phyloP scores from a whole-genome alignment of 2,113 vertebrate species.

The Caloenas nicobarica region DNA sequence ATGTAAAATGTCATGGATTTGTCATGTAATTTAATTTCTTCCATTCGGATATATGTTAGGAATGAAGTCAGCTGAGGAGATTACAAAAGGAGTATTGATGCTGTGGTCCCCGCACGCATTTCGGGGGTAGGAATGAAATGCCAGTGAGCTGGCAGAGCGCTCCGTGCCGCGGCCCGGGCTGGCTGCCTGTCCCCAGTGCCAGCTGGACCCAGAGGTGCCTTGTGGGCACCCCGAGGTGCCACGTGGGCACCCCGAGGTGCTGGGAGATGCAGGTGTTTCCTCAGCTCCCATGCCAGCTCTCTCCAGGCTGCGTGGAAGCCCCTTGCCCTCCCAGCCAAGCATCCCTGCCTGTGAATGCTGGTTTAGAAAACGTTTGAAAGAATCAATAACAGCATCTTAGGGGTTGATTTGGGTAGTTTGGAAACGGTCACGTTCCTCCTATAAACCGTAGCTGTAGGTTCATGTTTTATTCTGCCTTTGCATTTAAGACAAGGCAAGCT shows the following conservation, averaged over 20 bases:
- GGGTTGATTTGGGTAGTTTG: background rate
- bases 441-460: background rate
- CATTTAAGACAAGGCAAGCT: background rate
- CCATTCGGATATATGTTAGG: background rate
- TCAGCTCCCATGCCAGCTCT: background rate
- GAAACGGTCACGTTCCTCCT: background rate
- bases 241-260: background rate
- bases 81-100: constrained; percentile 58
- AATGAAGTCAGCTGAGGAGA: constrained; percentile 44
- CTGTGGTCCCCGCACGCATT: background rate
- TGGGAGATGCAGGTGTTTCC: background rate
- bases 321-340: background rate
- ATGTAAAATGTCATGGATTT: constrained; percentile 14
- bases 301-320: background rate
- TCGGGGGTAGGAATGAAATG: background rate
- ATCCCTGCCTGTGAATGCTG: background rate
- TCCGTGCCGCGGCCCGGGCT: accelerated
- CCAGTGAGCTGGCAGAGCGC: background rate
- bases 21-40: constrained; percentile 8
- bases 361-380: background rate
- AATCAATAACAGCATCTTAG: accelerated
- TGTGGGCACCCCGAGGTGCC: background rate
- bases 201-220: too few relatives aligned
- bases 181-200: background rate
- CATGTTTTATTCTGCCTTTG: background rate